These are phyloP conservation scores for Ceratina australensis DNA, from an alignment of 1,140 invertebrate species.

Conservation along the genomic window DNA sequence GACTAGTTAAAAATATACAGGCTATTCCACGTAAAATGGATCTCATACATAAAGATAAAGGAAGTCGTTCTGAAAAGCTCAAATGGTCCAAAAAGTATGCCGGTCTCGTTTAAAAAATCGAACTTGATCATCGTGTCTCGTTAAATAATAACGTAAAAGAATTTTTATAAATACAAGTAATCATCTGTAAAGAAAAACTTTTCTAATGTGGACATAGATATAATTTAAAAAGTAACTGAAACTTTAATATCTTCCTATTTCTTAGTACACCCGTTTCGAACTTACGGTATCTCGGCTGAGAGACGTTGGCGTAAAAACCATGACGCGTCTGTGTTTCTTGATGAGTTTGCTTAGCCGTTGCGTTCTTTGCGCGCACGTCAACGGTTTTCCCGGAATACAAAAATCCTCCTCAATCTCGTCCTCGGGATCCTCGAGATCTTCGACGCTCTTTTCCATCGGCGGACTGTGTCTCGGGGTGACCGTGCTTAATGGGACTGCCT, in stretches of 20 bases:
- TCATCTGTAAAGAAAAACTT: no score
- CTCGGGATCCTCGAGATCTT: constrained; percentile 74
- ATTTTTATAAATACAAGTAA: no score
- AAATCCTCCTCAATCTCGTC: constrained; percentile 72
- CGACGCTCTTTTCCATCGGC: constrained; percentile 59
- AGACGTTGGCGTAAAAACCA: constrained; percentile 39
- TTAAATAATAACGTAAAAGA: no score
- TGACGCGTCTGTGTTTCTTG: constrained; percentile 75
- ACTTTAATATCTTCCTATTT: no score
- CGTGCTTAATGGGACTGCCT: constrained; percentile 86
- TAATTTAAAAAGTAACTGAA: neutral
- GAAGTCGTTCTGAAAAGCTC: no score
- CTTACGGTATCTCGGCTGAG: constrained; percentile 47
- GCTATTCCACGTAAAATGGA: no score
- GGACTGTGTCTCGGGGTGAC: constrained; percentile 81
- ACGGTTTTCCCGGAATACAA: constrained; percentile 55
- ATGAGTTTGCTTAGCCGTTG: constrained; percentile 84
- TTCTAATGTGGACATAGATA: no score
- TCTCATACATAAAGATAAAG: no score
- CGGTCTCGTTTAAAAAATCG: no score
- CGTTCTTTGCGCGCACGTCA: constrained; percentile 84
- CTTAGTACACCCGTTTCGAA: neutral
- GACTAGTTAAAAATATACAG: no score
- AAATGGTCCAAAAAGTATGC: no score
- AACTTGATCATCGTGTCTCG: no score